These are phyloP conservation scores for Sorex maritimensis DNA, from an alignment of 2,797 vertebrate species.

Conservation along the genomic window DNA sequence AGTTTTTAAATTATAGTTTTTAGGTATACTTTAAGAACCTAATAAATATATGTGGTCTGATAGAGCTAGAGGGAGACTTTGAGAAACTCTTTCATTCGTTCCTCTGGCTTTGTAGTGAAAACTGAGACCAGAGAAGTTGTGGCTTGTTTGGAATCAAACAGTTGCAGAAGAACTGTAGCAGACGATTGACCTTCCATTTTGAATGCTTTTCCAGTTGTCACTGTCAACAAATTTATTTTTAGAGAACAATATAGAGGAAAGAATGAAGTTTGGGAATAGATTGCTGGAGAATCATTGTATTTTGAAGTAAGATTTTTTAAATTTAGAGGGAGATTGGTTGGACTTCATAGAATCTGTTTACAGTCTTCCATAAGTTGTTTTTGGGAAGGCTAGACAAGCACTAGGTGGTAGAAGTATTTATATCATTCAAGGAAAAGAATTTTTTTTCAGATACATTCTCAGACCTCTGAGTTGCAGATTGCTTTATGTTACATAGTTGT, in stretches of 20 bases:
- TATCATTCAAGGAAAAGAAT: background rate
- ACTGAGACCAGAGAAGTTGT: background rate
- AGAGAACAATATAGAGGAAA: background rate
- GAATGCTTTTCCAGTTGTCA: background rate
- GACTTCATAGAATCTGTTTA: background rate
- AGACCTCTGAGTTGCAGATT: background rate
- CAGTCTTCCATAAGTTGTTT: background rate
- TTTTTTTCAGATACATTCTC: background rate
- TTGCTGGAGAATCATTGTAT: background rate
- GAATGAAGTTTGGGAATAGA: background rate
- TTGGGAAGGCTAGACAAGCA: background rate
- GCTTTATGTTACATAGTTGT: background rate
- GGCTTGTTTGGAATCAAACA: background rate
- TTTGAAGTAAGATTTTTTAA: conserved; percentile 8
- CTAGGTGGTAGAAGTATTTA: background rate
- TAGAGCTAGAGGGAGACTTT: background rate
- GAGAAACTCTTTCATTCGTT: background rate
- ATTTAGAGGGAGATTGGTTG: background rate
- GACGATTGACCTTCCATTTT: background rate
- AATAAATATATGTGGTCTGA: background rate
- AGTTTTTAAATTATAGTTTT: conserved; percentile 35
- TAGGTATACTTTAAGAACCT: background rate
- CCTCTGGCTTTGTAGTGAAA: conserved; percentile 23
- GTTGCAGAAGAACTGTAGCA: background rate
- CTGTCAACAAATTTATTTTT: background rate